Evolutionary conservation across 1,140 invertebrate species (phyloP), one percentile per base, ranked within the genome.

Genomic region (Hylaeus anthracinus): DNA sequence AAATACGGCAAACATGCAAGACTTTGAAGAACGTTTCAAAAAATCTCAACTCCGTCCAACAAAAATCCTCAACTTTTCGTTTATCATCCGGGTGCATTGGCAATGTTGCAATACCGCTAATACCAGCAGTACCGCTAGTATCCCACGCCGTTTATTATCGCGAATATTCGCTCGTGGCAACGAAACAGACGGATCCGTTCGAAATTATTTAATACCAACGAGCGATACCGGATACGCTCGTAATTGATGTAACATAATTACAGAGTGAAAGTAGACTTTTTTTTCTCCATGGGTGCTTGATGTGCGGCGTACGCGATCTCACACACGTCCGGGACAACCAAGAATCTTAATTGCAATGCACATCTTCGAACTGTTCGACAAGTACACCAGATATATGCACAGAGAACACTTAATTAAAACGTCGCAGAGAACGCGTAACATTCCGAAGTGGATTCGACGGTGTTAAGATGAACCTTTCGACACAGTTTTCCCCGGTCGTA

Each of bases 341-440:
- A 65, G 76, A 79, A 64, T 64, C 26, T 72, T 79, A 79, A 79
- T 79, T 79, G 67, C 41, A 79, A 72, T 37, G 69, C 51, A 45
- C 12, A 9, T 60, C 14, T 76, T 12, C 56, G 65, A 15, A 69
- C 69, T 61, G 69, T 69, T 77, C 37, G 51, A 65, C 72, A 51
- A 43, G 72, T n/a, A 41, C 48, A 43, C 39, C 72, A 39, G 26
- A 26, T 26, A 53, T 64, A 39, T 15, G 15, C 53, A 63, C 65
- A 55, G 72, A 74, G 39, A 9, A 79, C 69, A 56, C 43, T 72
- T 72, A 79, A 79, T 72, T 58, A 56, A 64, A 41, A 48, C 48
- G 48, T 39, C 74, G 45, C 10, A 3, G 48, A 51, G 76, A 41
- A 55, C 26, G 5, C 48, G 69, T 55, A 41, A 79, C 61, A 77